Evolutionary conservation across 2,888 invertebrate species (phyloP).

Genomic region (Sicus ferrugineus): DNA sequence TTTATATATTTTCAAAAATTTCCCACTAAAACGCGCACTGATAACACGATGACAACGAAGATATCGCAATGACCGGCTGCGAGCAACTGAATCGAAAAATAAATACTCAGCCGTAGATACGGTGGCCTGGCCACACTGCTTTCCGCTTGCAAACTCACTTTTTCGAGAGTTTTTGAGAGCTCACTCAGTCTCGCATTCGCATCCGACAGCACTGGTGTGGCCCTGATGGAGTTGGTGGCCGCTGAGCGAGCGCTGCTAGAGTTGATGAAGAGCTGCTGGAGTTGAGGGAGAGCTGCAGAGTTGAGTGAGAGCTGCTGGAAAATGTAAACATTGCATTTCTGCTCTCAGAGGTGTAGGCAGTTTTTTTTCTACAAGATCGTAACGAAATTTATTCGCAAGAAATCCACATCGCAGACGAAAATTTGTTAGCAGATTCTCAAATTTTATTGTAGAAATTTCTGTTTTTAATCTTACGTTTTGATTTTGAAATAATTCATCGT

Average conservation of each 20-base stretch:
- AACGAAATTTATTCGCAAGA: no score
- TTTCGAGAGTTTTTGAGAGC: no score
- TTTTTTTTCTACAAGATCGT: no score
- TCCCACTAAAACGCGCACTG: not conserved
- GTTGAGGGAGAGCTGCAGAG: no score
- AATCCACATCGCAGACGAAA: no score
- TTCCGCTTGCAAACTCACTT: not conserved
- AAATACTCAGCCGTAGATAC: constrained; percentile 2
- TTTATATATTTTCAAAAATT: not conserved
- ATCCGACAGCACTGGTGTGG: no score
- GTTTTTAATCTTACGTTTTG: no score
- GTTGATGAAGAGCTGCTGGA: not conserved
- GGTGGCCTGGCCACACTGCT: not conserved
- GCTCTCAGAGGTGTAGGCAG: not conserved
- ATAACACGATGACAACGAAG: constrained; percentile 15
- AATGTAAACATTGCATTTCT: constrained; percentile 21
- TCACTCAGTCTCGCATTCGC: not conserved
- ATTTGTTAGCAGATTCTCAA: no score
- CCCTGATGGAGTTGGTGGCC: no score
- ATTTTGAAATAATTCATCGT: no score
- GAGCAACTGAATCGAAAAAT: constrained; percentile 28
- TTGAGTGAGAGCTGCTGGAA: not conserved
- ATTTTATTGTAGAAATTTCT: no score
- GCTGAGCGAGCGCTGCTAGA: not conserved
- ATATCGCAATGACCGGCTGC: constrained; percentile 36